phyloP scores from a whole-genome alignment of 2,888 invertebrate species.

The Brenthis daphne region DNA sequence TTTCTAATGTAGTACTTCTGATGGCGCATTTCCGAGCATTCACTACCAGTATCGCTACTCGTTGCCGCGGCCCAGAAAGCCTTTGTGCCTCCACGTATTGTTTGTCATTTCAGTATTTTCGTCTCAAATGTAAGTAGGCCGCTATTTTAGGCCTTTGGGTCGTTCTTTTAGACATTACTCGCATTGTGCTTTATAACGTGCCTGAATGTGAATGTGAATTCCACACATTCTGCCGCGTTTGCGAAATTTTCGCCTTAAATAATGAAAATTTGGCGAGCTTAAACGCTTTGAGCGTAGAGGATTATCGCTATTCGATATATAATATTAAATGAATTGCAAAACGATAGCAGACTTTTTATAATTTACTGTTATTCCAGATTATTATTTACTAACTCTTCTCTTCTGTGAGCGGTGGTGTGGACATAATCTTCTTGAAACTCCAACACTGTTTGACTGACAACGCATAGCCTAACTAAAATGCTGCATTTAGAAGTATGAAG shows the following conservation, averaged over 20 bases:
- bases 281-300: background rate
- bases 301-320: constrained; percentile 1
- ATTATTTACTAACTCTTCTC: too few relatives aligned
- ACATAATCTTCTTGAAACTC: too few relatives aligned
- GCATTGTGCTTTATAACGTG: constrained; percentile 35
- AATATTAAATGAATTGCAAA: too few relatives aligned
- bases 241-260: constrained; percentile 12
- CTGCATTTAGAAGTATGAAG: too few relatives aligned
- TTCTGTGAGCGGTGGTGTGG: too few relatives aligned
- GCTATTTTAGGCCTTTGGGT: constrained; percentile 31
- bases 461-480: too few relatives aligned
- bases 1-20: background rate
- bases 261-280: constrained; percentile 13
- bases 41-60: constrained; percentile 27
- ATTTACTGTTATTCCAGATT: too few relatives aligned
- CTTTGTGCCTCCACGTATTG: constrained; percentile 35
- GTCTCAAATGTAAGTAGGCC: constrained; percentile 39
- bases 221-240: constrained; percentile 10
- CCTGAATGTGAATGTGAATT: constrained; percentile 24
- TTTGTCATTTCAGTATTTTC: constrained; percentile 39
- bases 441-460: too few relatives aligned
- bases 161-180: constrained; percentile 31
- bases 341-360: too few relatives aligned
- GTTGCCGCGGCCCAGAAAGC: constrained; percentile 39
- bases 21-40: background rate